These are phyloP conservation scores for Panopea generosa DNA, from an alignment of 2,888 invertebrate genomes.

Conservation along the genomic window DNA sequence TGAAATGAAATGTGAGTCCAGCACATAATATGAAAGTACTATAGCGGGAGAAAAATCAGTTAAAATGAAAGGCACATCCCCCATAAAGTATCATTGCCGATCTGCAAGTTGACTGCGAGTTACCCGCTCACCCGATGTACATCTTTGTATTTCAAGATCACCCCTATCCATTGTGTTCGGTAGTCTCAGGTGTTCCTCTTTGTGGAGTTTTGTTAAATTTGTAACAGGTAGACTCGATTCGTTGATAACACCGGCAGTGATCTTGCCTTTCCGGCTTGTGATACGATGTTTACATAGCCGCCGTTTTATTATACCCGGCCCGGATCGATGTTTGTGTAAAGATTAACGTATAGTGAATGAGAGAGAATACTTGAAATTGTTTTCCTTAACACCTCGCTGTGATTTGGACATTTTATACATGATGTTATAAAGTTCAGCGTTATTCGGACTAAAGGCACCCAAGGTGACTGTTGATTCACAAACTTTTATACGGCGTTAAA, in stretches of 20 bases:
- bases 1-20: no score
- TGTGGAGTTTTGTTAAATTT: constrained; percentile 29
- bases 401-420: constrained; percentile 18
- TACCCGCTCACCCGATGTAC: constrained; percentile 1
- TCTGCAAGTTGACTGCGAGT: no score
- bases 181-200: constrained; percentile 7
- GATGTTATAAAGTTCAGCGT: background rate
- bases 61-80: no score
- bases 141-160: constrained; percentile 7
- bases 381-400: constrained; percentile 31
- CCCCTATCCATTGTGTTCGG: constrained; percentile 13
- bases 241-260: constrained; percentile 35
- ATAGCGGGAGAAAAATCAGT: no score
- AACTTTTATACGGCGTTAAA: no score
- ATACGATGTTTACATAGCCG: constrained; percentile 37
- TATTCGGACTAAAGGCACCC: background rate
- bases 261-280: constrained; percentile 35
- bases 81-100: no score
- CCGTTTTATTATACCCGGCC: constrained; percentile 32
- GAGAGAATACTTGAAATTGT: constrained; percentile 45
- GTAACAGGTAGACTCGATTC: constrained; percentile 49
- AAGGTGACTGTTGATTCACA: background rate
- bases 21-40: no score
- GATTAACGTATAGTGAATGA: constrained; percentile 38
- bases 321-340: constrained; percentile 40